Percentiles rank a stretch among this genome's conserved stretches.
Conservation (phyloP, 2,113 vertebrate genomes). For the Urocynchramus pylzowi region DNA sequence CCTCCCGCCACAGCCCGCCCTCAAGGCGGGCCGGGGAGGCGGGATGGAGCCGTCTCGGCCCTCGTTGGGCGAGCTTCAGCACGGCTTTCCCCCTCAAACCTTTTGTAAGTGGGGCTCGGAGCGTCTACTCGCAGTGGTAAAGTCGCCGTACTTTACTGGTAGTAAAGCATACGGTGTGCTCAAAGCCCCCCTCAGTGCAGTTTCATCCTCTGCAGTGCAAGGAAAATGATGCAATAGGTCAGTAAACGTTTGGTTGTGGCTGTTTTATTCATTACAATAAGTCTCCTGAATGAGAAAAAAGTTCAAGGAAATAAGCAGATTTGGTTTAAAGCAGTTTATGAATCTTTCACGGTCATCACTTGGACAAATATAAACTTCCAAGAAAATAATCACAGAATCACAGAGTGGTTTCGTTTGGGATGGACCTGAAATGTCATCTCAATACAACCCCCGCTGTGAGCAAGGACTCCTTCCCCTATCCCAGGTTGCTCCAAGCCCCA, state of each 20-base stretch:
- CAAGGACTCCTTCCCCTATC: neutral
- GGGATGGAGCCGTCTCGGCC: rapidly evolving
- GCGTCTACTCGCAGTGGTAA: rapidly evolving
- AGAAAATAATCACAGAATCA: neutral
- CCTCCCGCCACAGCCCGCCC: neutral
- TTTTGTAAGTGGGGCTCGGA: rapidly evolving
- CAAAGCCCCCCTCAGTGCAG: rapidly evolving
- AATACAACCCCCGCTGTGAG: neutral
- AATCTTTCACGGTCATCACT: neutral
- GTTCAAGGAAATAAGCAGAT: neutral
- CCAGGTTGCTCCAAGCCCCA: neutral
- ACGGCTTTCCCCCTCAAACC: rapidly evolving
- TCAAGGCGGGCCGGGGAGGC: neutral
- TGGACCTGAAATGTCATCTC: neutral
- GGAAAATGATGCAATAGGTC: neutral
- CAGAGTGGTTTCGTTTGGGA: neutral
- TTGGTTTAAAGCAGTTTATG: neutral
- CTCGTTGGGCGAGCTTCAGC: rapidly evolving
- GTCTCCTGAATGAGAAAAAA: neutral
- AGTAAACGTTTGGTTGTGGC: rapidly evolving
- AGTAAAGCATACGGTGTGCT: neutral
- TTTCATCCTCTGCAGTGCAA: neutral
- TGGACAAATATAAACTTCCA: neutral
- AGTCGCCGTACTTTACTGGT: neutral
- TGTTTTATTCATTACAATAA: neutral